Percentiles rank a stretch among this genome's conserved stretches.
Conservation (phyloP, 2,888 invertebrate species). For the Trachelus tabidus region DNA sequence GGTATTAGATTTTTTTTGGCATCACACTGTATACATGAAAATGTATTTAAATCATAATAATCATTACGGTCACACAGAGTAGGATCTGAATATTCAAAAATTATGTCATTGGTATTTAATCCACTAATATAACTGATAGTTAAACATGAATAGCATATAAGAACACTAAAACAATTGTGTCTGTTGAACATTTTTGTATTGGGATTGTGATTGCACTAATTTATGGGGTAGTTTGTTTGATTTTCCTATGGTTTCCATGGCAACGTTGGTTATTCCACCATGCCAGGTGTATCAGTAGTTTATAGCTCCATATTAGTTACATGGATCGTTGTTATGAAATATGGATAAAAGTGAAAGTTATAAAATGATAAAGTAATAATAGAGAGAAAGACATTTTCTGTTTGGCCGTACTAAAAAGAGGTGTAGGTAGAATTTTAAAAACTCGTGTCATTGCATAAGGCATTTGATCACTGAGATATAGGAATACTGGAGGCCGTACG, state of each 20-base stretch:
- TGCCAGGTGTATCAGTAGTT: neutral
- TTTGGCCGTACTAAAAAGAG: neutral
- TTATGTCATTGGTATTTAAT: conserved; percentile 18
- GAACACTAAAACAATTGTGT: neutral
- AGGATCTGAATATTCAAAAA: conserved; percentile 45
- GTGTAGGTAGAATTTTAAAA: no score
- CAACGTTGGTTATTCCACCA: neutral
- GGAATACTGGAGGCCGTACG: no score
- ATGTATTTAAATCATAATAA: conserved; percentile 67
- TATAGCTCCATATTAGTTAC: neutral
- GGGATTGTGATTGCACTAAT: neutral
- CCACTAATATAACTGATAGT: neutral
- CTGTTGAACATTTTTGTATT: neutral
- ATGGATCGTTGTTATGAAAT: neutral
- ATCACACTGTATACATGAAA: conserved; percentile 68
- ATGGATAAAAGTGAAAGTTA: neutral
- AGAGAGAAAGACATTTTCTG: neutral
- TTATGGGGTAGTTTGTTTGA: neutral
- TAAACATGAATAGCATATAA: neutral
- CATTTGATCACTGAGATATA: no score
- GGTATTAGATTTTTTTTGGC: conserved; percentile 59
- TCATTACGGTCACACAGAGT: conserved; percentile 65
- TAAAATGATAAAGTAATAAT: neutral
- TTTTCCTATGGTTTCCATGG: neutral
- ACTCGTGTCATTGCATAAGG: no score